These are phyloP conservation scores for Sylvilagus bachmani DNA, from an alignment of 2,113 vertebrate species.

Conservation along the genomic window DNA sequence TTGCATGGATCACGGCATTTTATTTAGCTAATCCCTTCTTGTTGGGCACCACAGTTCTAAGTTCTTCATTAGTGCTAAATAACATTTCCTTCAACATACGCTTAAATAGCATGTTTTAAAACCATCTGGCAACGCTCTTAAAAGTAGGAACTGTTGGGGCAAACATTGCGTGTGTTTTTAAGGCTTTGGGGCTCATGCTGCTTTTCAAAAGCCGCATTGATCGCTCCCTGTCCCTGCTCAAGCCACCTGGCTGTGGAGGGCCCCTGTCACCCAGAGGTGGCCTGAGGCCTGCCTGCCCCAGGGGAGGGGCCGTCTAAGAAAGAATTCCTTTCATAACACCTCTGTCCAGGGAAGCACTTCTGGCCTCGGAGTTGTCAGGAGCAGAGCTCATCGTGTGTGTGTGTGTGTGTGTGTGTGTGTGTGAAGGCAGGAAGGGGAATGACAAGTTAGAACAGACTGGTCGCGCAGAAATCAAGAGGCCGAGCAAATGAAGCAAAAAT, in stretches of 20 bases:
- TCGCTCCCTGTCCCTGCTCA: background rate
- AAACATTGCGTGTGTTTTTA: background rate
- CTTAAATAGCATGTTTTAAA: slow-evolving; percentile 51
- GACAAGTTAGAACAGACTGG: background rate
- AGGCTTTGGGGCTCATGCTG: slow-evolving; percentile 14
- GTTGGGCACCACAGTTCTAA: slow-evolving; percentile 6
- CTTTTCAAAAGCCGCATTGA: background rate
- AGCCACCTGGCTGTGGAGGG: fast-evolving
- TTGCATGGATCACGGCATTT: background rate
- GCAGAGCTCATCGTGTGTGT: background rate
- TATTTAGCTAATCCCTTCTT: slow-evolving; percentile 5
- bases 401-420: background rate
- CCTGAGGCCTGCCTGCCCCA: background rate
- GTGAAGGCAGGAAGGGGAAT: background rate
- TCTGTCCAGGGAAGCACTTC: background rate
- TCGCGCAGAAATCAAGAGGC: slow-evolving; percentile 2
- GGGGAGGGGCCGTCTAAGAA: fast-evolving
- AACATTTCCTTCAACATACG: slow-evolving; percentile 12
- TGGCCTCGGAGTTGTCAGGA: background rate
- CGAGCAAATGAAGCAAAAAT: background rate
- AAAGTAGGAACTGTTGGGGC: slow-evolving; percentile 1
- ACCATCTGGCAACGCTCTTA: slow-evolving; percentile 38
- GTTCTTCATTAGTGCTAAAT: slow-evolving; percentile 39
- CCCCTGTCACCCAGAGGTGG: too few relatives aligned
- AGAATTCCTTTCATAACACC: background rate